phyloP scores from a whole-genome alignment of 2,888 invertebrate genomes.

The Cephus pulcher region DNA sequence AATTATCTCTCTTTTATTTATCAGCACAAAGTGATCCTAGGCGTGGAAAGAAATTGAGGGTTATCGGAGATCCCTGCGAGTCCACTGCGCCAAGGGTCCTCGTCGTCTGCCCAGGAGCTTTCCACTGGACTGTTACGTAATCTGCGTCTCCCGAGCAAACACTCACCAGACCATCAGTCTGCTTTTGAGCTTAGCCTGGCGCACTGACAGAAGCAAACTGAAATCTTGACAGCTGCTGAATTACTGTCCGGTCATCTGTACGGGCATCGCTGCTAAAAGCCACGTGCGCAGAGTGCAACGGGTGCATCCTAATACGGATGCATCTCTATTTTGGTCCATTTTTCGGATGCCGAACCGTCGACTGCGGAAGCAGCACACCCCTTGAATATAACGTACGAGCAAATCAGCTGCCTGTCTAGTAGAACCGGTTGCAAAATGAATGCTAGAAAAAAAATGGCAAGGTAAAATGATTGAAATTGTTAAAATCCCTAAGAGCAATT shows the following conservation, averaged over 20 bases:
- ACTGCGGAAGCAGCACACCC: background rate
- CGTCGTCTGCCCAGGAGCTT: background rate
- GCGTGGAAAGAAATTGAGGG: background rate
- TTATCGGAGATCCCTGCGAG: background rate
- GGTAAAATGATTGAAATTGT: background rate
- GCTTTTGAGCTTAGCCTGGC: background rate
- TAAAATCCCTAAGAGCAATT: background rate
- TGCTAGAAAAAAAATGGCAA: background rate
- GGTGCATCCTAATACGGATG: background rate
- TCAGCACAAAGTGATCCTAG: background rate
- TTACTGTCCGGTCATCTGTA: conserved; percentile 27
- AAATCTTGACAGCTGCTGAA: conserved; percentile 26
- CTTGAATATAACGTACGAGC: background rate
- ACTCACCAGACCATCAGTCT: background rate
- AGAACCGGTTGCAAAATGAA: background rate
- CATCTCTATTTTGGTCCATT: conserved; percentile 1
- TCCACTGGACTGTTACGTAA: background rate
- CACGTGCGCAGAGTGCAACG: conserved; percentile 27
- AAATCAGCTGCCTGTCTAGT: background rate
- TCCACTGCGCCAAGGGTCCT: too few species aligned
- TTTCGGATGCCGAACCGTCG: background rate
- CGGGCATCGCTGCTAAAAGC: conserved; percentile 33
- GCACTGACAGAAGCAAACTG: background rate
- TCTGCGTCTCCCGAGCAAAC: background rate
- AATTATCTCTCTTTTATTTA: background rate